Conservation (phyloP, 2,888 invertebrate genomes). For the Linnaemya vulpina region DNA sequence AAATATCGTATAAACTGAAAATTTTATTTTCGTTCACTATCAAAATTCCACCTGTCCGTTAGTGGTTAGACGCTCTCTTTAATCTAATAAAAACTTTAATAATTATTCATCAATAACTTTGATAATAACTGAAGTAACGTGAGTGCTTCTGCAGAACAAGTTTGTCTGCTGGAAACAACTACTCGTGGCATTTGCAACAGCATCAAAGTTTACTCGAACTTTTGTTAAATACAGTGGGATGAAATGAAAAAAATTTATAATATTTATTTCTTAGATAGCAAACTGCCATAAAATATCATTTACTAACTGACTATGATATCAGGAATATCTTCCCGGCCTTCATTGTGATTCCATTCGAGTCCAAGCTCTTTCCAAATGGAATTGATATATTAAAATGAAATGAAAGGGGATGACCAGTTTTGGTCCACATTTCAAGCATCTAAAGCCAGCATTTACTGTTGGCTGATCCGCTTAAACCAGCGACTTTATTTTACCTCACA, state of each 20-base stretch:
- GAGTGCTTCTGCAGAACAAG: background rate
- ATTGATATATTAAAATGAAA: no score
- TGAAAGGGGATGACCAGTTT: no score
- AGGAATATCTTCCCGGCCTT: no score
- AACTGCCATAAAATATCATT: no score
- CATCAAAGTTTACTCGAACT: conserved; percentile 15
- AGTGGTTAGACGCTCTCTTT: background rate
- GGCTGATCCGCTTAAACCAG: no score
- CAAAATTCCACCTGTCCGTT: conserved; percentile 5
- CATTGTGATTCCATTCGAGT: no score
- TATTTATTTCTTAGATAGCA: no score
- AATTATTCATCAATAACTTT: conserved; percentile 33
- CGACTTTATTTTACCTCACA: no score
- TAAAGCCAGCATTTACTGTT: no score
- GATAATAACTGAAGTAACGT: conserved; percentile 1
- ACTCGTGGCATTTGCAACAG: background rate
- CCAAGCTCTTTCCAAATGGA: no score
- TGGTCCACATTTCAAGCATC: no score
- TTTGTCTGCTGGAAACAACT: conserved; percentile 5
- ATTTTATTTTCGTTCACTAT: background rate
- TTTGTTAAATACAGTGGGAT: background rate
- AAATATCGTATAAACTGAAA: background rate
- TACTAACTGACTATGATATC: no score
- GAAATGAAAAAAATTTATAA: background rate
- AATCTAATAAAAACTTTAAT: conserved; percentile 39